Base-by-base conservation (phyloP, 92 coral and sea anemone genomes). In the Umimayanthus chanpuru region DNA sequence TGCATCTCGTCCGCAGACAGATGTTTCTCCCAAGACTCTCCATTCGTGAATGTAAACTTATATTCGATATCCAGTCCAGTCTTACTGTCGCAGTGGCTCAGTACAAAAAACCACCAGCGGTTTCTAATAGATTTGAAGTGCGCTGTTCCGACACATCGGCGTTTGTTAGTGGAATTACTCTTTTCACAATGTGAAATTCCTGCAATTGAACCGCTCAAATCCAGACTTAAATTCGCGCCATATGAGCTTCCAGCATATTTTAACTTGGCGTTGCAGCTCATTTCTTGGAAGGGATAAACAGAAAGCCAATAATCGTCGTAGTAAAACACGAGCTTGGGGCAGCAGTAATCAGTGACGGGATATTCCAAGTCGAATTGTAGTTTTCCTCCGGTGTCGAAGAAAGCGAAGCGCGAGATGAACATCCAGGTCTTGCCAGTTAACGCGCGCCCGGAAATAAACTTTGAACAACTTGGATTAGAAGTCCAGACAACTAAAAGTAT, bases 51-150 rank as follows among this genome's bases (percentile, higher is more conserved):
- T 20, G 88, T 89, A 15, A 94, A 90, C 30, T 85, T 87, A 64
- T 94, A 94, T 25, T 77, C 40, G 15, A 91, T 56, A 12, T 91
- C 88, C 28, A 94, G 85, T 26, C 91, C 90, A n/a, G 86, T 74
- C 11, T 92, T 75, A 5, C 93, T 88, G 38, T 75, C 76, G 71
- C 98, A 94, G 41, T 93, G 90, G 66, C 96, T 94, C 1, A 94
- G 43, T 9, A 86, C 96, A 47, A 94, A 77, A 64, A 88, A 91
- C 98, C 94, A 94, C 98, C 94, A 91, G 16, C 86, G 93, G 36
- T 86, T 76, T 0, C 67, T 43, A 21, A 85, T 73, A 75, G 94
- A 77, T 21, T 71, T 56, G 39, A 91, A 89, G 26, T 81, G 90
- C 61, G 93, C 71, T 76, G 71, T 55, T 9, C 98, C 96, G 16